phyloP scores from a whole-genome alignment of 2,888 invertebrate species.

The Melipona bicolor region DNA sequence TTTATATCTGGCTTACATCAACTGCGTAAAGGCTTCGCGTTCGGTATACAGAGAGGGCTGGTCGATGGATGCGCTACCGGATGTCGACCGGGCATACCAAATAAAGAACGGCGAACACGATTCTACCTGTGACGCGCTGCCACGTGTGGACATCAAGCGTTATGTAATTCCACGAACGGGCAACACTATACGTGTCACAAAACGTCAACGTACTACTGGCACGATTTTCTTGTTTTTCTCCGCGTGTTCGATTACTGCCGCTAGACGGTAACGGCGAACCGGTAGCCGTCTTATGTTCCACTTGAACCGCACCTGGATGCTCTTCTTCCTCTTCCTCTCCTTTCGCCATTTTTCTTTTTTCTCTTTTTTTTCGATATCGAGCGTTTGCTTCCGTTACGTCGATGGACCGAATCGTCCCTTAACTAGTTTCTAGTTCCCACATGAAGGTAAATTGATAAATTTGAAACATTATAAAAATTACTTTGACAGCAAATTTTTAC shows the following conservation, averaged over 20 bases:
- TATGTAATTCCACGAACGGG: conserved; percentile 61
- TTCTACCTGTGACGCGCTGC: conserved; percentile 46
- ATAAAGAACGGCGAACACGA: conserved; percentile 20
- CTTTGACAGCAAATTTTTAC: too few species aligned
- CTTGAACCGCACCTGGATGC: conserved; percentile 30
- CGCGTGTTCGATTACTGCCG: conserved; percentile 19
- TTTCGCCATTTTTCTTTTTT: not conserved
- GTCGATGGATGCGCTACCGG: conserved; percentile 27
- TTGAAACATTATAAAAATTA: too few species aligned
- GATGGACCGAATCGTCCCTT: not conserved
- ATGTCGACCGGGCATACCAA: conserved; percentile 45
- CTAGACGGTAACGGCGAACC: conserved; percentile 39
- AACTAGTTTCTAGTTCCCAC: too few species aligned
- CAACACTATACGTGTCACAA: conserved; percentile 39
- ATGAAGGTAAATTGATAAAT: too few species aligned
- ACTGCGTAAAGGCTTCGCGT: conserved; percentile 7
- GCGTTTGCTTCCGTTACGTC: not conserved
- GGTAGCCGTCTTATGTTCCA: conserved; percentile 32
- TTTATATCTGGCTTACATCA: not conserved
- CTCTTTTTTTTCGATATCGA: not conserved
- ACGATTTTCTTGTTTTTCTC: conserved; percentile 63
- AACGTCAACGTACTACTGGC: conserved; percentile 49
- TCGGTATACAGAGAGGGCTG: conserved; percentile 25
- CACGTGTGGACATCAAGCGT: conserved; percentile 46
- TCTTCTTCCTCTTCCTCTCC: not conserved